Conservation (phyloP, 2,797 vertebrate species). For the Sebastes goodei region DNA sequence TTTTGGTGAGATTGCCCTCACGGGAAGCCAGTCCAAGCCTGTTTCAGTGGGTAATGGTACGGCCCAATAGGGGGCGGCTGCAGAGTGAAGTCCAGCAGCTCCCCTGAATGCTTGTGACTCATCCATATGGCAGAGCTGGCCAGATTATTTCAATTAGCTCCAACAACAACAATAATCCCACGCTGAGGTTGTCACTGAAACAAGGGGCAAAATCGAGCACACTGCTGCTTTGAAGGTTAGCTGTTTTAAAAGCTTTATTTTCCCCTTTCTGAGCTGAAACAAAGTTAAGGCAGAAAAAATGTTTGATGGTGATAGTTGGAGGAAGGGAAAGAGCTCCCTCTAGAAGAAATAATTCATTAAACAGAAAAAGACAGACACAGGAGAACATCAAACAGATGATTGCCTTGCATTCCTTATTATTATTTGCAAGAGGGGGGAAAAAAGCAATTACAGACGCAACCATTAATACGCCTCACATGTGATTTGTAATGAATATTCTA, state of each 20-base stretch:
- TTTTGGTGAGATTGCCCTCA: constrained; percentile 63
- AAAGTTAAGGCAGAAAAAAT: constrained; percentile 24
- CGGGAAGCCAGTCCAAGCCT: constrained; percentile 50
- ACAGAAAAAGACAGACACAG: constrained; percentile 13
- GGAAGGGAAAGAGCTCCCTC: background rate
- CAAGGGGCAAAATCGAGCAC: constrained; percentile 31
- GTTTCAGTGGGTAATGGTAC: constrained; percentile 48
- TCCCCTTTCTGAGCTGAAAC: constrained; percentile 1
- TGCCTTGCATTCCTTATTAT: constrained; percentile 38
- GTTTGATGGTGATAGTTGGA: constrained; percentile 1
- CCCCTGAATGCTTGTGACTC: constrained; percentile 62
- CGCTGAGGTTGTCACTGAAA: constrained; percentile 63
- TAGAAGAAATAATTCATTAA: constrained; percentile 25
- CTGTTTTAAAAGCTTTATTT: constrained; percentile 20
- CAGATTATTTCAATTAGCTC: constrained; percentile 79
- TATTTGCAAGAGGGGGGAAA: constrained; percentile 32
- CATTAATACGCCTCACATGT: constrained; percentile 50
- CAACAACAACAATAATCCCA: constrained; percentile 53
- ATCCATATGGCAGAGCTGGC: constrained; percentile 55
- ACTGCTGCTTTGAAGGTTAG: constrained; percentile 64
- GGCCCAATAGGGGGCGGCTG: constrained; percentile 49
- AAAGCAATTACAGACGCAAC: constrained; percentile 53
- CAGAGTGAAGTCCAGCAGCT: constrained; percentile 64
- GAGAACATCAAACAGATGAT: constrained; percentile 52
- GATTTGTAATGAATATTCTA: constrained; percentile 60